Conservation (phyloP, 1,140 invertebrate genomes). For the Halyomorpha halys region DNA sequence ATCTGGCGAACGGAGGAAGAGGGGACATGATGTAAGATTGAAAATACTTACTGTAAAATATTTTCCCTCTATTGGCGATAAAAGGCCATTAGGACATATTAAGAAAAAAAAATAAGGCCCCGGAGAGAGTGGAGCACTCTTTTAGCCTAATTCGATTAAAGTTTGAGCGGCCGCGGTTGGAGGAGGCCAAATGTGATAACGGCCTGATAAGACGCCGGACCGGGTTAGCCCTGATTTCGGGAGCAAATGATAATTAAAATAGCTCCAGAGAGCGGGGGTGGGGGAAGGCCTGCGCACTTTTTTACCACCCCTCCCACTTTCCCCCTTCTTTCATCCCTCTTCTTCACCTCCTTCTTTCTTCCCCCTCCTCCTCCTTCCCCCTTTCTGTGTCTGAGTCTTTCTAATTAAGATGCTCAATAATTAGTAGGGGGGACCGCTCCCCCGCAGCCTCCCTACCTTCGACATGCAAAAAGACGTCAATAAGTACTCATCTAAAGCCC, state of each 20-base stretch:
- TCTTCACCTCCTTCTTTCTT: neutral
- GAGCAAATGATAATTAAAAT: slow-evolving; percentile 15
- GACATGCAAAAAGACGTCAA: slow-evolving; percentile 13
- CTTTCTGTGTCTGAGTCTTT: neutral
- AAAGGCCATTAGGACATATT: slow-evolving; percentile 15
- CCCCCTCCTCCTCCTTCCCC: neutral
- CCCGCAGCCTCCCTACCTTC: neutral
- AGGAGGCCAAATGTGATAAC: slow-evolving; percentile 1
- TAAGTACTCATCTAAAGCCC: slow-evolving; percentile 5
- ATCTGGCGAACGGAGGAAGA: no score
- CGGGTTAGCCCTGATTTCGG: slow-evolving; percentile 15
- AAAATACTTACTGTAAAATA: no score
- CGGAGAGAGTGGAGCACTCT: neutral
- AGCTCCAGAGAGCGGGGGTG: neutral
- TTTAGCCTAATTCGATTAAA: slow-evolving; percentile 16
- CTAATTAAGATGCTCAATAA: slow-evolving; percentile 18
- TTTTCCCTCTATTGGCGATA: neutral
- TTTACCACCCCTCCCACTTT: slow-evolving; percentile 6
- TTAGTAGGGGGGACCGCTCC: neutral
- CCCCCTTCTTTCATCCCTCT: slow-evolving; percentile 6
- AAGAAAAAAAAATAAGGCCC: neutral
- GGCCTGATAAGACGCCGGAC: slow-evolving; percentile 7
- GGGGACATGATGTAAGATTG: no score
- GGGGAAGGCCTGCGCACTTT: slow-evolving; percentile 3
- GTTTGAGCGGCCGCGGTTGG: neutral